These are phyloP conservation scores for Drosophila peninsularis DNA, from an alignment of 2,888 invertebrate genomes.

Conservation along the genomic window DNA sequence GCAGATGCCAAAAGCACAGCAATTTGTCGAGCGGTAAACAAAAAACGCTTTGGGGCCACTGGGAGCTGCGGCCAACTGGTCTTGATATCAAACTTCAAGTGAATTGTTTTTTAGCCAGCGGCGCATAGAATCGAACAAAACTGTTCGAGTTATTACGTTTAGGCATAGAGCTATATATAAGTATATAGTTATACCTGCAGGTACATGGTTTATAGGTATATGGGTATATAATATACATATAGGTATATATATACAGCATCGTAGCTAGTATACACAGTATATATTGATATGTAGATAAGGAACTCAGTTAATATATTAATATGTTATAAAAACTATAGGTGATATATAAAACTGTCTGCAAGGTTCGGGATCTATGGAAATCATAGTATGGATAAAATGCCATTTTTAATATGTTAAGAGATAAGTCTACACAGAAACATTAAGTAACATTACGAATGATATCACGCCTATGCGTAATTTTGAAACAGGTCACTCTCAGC, in stretches of 20 bases:
- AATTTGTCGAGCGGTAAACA: slow-evolving; percentile 78
- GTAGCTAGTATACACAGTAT: no score
- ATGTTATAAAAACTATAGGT: no score
- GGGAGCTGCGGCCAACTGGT: slow-evolving; percentile 40
- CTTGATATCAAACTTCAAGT: slow-evolving; percentile 31
- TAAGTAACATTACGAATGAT: no score
- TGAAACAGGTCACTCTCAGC: no score
- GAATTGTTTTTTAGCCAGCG: slow-evolving; percentile 39
- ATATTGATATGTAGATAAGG: no score
- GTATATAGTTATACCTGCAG: not conserved
- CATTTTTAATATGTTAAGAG: no score
- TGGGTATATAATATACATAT: not conserved
- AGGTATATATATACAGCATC: not conserved
- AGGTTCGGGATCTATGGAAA: not conserved
- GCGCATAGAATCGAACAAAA: slow-evolving; percentile 29
- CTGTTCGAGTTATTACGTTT: slow-evolving; percentile 41
- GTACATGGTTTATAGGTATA: not conserved
- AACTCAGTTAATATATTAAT: no score
- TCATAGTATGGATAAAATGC: no score
- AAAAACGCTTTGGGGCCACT: slow-evolving; percentile 50
- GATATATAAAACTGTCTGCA: not conserved
- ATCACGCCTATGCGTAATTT: no score
- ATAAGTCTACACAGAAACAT: no score
- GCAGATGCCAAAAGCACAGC: slow-evolving; percentile 76
- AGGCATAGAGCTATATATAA: not conserved